Percentiles rank a stretch among this genome's conserved stretches.
Conservation (phyloP, 2,888 invertebrate genomes). For the Dasysyrphus tricinctus region DNA sequence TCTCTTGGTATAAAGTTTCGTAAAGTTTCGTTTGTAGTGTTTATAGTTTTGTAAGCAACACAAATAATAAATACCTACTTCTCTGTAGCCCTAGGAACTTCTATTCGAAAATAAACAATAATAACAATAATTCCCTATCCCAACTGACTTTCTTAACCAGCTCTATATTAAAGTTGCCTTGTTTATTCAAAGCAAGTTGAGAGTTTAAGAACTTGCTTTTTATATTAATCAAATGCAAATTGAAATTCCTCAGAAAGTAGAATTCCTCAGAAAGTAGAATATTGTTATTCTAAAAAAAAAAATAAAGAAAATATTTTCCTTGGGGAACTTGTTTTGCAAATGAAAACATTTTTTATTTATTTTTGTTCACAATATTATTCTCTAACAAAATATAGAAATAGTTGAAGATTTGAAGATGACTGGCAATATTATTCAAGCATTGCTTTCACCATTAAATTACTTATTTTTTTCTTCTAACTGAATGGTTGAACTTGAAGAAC, state of each 20-base stretch:
- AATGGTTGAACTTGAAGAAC: neutral
- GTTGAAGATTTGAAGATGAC: neutral
- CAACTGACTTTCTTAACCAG: neutral
- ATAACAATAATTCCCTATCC: neutral
- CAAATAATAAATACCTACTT: neutral
- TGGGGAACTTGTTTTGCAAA: neutral
- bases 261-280: constrained; percentile 2
- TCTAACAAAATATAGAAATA: neutral
- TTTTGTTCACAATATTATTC: constrained; percentile 2
- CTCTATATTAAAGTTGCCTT: neutral
- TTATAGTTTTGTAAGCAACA: neutral
- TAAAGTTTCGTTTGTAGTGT: neutral
- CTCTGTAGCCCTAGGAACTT: neutral
- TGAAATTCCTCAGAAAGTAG: constrained; percentile 2
- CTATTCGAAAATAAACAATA: neutral
- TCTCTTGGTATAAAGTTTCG: neutral
- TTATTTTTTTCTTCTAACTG: neutral
- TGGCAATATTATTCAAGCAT: neutral
- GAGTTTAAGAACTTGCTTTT: constrained; percentile 10
- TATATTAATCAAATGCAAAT: constrained; percentile 18
- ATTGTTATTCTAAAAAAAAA: neutral
- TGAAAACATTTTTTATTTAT: constrained; percentile 11
- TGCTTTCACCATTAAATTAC: neutral
- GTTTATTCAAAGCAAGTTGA: constrained; percentile 7
- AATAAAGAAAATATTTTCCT: constrained; percentile 4